Base-by-base conservation (phyloP, 2,113 vertebrate genomes). In the Sturnira hondurensis region DNA sequence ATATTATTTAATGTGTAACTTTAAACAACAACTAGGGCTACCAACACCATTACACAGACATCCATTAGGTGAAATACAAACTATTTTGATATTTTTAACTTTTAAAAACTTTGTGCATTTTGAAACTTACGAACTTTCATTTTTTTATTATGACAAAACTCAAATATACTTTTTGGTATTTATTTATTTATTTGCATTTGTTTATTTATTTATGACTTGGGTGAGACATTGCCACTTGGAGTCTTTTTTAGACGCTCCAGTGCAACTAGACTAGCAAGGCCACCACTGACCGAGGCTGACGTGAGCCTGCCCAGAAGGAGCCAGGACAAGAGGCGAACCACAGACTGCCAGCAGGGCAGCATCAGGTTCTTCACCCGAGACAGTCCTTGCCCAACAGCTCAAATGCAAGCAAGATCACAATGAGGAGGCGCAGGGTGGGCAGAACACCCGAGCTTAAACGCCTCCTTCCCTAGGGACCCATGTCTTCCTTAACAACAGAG, bases 291-390 rank as follows among this genome's bases (percentile, higher is more conserved):
- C n/a, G 52, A 2, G 47, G 45, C 14, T 26, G 19, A 77, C 3
- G 2, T 2, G 12, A 91, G 12, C 33, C 13, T 77, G 20, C 73
- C 71, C 0, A 0, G 36, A 63, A 56, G 6, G 65, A 26, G 47
- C 13, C 19, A 14, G 41, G 11, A 22, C 4, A 14, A n/a, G n/a
- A 45, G 36, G 22, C 19, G 38, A 4, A 7, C 24, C 4, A 31
- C 2, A 28, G 33, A 61, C 7, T 41, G 8, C 15, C 11, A 52
- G 28, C 65, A 41, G 65, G 61, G 28, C 26, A 41, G 33, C 45
- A 28, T 7, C 16, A 17, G 1, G 5, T 12, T 3, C 20, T 56
- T n/a, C 12, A 22, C 22, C 7, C 8, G 5, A n/a, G 43, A 45
- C 33, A 15, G 24, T 58, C 61, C 9, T 47, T 5, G 61, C 4